phyloP scores from a whole-genome alignment of 2,797 vertebrate species.

The Heterohyrax brucei region DNA sequence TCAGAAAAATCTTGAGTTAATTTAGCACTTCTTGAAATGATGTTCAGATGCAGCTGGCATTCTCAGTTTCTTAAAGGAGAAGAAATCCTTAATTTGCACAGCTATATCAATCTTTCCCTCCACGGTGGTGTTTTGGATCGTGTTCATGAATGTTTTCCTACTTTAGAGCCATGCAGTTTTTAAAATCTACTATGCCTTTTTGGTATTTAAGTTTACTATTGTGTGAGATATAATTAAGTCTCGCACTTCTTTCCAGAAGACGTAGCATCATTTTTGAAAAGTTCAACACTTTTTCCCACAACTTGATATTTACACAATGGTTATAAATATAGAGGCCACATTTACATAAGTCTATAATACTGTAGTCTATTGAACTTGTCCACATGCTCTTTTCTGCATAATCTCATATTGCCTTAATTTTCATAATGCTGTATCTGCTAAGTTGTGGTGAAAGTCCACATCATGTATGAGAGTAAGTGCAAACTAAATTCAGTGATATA shows the following conservation, averaged over 20 bases:
- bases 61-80: slow-evolving; percentile 12
- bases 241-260: neutral
- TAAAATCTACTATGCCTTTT: neutral
- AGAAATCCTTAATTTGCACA: neutral
- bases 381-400: neutral
- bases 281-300: neutral
- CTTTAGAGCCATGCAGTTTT: neutral
- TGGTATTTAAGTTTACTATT: neutral
- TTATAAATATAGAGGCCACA: neutral
- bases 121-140: neutral
- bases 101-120: neutral
- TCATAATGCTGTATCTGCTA: neutral
- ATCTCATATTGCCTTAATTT: neutral
- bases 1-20: neutral
- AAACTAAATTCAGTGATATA: neutral
- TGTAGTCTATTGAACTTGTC: neutral
- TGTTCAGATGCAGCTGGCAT: neutral
- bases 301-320: neutral
- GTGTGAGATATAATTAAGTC: neutral
- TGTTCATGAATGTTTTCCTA: neutral
- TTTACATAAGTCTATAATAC: neutral
- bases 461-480: neutral
- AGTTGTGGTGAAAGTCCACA: neutral
- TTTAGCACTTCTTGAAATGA: neutral
- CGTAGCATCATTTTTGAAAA: neutral